A percentile compares a stretch with the other conserved stretches of the same genome.
Evolutionary conservation across 2,113 vertebrate genomes (phyloP).

Genomic region (Tympanuchus pallidicinctus): DNA sequence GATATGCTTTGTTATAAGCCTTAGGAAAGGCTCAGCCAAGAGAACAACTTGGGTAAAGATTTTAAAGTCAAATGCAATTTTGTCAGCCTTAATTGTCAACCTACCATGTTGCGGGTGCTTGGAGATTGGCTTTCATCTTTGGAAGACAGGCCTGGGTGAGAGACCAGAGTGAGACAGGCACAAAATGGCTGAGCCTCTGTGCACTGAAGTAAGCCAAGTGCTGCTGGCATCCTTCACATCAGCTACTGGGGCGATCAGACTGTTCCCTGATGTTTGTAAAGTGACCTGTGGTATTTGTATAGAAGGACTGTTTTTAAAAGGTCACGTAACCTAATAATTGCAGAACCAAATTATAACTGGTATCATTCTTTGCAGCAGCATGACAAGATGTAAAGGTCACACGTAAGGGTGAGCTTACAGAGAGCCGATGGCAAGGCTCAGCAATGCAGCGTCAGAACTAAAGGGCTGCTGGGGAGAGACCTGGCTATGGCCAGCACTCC

Average conservation of each 20-base stretch:
- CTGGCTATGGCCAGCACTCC: background rate
- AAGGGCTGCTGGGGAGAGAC: background rate
- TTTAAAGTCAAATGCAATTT: background rate
- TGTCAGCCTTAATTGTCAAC: background rate
- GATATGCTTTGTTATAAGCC: background rate
- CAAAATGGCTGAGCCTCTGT: background rate
- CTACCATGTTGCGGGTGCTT: background rate
- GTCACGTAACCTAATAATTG: slow-evolving; percentile 22
- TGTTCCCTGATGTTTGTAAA: background rate
- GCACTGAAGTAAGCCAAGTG: background rate
- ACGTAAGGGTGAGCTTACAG: background rate
- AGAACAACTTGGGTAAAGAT: background rate
- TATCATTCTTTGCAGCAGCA: background rate
- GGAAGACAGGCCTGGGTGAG: background rate
- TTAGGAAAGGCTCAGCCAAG: background rate
- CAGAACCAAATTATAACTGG: background rate
- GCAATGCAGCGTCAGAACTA: rapidly evolving
- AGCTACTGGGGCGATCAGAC: background rate
- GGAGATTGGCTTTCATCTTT: background rate
- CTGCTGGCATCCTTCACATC: background rate
- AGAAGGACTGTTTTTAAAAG: slow-evolving; percentile 16
- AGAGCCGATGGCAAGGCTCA: background rate
- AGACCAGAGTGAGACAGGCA: background rate
- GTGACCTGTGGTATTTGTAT: background rate
- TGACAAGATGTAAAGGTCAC: background rate